Evolutionary conservation across 1,140 invertebrate genomes (phyloP).

Genomic region (Drosophila setifemur): DNA sequence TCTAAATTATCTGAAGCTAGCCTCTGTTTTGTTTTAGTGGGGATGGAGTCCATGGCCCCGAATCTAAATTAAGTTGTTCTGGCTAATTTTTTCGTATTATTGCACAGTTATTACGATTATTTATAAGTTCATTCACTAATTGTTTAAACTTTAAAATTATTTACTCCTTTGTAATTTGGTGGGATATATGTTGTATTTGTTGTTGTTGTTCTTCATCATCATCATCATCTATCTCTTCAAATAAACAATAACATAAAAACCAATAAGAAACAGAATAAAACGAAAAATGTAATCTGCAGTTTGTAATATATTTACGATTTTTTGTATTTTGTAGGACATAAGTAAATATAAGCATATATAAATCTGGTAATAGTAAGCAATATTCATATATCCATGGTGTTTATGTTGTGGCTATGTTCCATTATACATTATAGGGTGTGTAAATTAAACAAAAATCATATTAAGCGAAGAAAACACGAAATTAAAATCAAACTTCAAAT

Average conservation of each 20-base stretch:
- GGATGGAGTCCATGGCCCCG: too few species aligned
- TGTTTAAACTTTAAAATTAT: conserved; percentile 44
- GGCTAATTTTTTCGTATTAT: conserved; percentile 10
- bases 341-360: conserved; percentile 63
- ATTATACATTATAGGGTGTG: conserved; percentile 28
- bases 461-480: conserved; percentile 25
- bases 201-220: conserved; percentile 33
- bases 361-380: conserved; percentile 65
- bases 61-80: conserved; percentile 35
- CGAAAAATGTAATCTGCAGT: conserved; percentile 28
- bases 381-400: conserved; percentile 34
- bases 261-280: conserved; percentile 17
- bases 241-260: conserved; percentile 5
- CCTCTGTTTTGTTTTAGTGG: conserved; percentile 21
- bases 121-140: conserved; percentile 9
- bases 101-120: conserved; percentile 23
- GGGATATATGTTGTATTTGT: conserved; percentile 78
- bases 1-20: conserved; percentile 53
- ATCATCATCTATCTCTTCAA: conserved; percentile 39
- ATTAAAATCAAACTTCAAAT: conserved; percentile 19
- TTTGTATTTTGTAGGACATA: conserved; percentile 54
- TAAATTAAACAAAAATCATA: conserved; percentile 9
- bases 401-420: conserved; percentile 43
- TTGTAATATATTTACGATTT: conserved; percentile 60
- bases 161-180: conserved; percentile 70